Evolutionary conservation across 2,888 invertebrate species (phyloP), one percentile per base, ranked within the genome.

Genomic region (Meandrusa payeni): DNA sequence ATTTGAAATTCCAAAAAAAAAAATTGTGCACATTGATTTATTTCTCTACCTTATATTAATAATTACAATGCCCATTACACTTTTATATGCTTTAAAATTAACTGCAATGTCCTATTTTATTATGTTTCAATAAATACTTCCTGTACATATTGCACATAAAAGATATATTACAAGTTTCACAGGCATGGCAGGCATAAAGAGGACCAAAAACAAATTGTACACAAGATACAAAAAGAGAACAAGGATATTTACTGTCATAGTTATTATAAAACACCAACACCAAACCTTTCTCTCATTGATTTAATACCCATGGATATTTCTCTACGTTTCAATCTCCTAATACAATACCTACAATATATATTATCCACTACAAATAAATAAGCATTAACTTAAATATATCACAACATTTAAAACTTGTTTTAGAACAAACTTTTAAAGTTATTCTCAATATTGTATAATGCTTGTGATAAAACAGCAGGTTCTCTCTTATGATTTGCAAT

Each of bases 351-450:
- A 45, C 39, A 33, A 9, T 23, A 24, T 7, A 23, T 32, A 15
- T 38, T 11, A 24, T 24, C 37, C 23, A 37, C 42, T 31, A 51
- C 52, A 53, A 50, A 52, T 53, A 52, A 47, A 48, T 50, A 44
- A 33, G 38, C 48, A 44, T 55, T 41, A 48, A 41, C 41, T 50
- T 44, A 46, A 50, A 49, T 41, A 51, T 31, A 45, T 36, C 39
- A 50, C 29, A 40, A 24, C 34, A 42, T 44, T 44, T 39, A 5
- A 37, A 19, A 15, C 6, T 36, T 4, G 4, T 28, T 11, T 78
- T 69, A 87, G 75, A 83, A 82, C 54, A 87, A 72, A 63, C 83
- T 85, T 63, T 68, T 78, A 61, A 82, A 80, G 57, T 83, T 79
- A 59, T 79, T 74, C 59, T 88, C 87, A 55, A 87, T 77, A 55